Percentiles rank a stretch among this genome's conserved stretches.
phyloP scores from a whole-genome alignment of 2,888 invertebrate genomes.

The Tribolium freemani region DNA sequence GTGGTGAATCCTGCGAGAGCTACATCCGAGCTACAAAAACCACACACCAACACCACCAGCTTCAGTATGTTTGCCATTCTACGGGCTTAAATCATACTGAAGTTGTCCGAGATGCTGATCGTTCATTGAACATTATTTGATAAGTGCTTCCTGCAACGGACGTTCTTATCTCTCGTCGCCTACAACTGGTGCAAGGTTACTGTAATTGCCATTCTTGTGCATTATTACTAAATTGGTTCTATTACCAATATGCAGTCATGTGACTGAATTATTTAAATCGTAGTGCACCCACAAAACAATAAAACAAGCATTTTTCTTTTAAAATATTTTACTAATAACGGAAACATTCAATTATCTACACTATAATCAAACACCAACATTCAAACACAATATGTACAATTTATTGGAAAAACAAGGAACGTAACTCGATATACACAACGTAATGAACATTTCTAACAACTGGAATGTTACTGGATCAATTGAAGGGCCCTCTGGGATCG shows the following conservation, averaged over 20 bases:
- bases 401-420: slow-evolving; percentile 8
- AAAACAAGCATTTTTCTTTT: neutral
- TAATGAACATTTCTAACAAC: neutral
- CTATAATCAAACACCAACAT: slow-evolving; percentile 12
- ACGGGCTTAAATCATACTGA: slow-evolving; percentile 5
- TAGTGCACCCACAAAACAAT: too few relatives aligned
- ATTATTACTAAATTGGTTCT: slow-evolving; percentile 26
- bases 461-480: slow-evolving; percentile 47
- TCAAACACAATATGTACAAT: slow-evolving; percentile 28
- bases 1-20: slow-evolving; percentile 51
- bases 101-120: slow-evolving; percentile 25
- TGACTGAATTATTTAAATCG: neutral
- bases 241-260: slow-evolving; percentile 2
- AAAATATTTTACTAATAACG: slow-evolving; percentile 36
- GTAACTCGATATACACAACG: slow-evolving; percentile 1
- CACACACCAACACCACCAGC: slow-evolving; percentile 12
- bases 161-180: slow-evolving; percentile 53
- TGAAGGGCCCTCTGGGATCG: slow-evolving; percentile 65
- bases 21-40: slow-evolving; percentile 4
- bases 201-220: slow-evolving; percentile 14
- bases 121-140: slow-evolving; percentile 51
- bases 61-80: slow-evolving; percentile 16
- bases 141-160: slow-evolving; percentile 57
- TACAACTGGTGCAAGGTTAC: slow-evolving; percentile 41
- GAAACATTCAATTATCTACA: slow-evolving; percentile 9